Conservation (phyloP, 2,113 vertebrate genomes). For the Speoplatyrhinus poulsoni region DNA sequence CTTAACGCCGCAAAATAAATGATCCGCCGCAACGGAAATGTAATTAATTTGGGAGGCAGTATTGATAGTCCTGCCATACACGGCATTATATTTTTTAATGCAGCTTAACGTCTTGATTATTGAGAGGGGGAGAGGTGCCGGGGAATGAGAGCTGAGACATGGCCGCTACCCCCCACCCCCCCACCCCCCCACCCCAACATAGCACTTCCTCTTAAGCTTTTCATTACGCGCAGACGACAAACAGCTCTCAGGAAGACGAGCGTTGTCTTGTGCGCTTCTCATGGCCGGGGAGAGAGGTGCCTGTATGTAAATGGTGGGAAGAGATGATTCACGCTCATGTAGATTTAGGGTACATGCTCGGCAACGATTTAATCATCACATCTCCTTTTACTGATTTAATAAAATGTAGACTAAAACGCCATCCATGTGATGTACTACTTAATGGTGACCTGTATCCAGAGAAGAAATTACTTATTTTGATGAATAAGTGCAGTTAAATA, state of each 20-base stretch:
- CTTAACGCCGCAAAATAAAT: conserved; percentile 96
- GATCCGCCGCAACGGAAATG: conserved; percentile 98
- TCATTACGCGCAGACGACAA: conserved; percentile 71
- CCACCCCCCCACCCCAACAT: conserved; percentile 37
- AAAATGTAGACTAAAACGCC: neutral
- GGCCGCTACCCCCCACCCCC: conserved; percentile 69
- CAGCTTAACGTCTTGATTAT: conserved; percentile 96
- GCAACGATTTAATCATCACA: conserved; percentile 25
- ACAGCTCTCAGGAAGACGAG: conserved; percentile 57
- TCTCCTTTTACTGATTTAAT: conserved; percentile 4
- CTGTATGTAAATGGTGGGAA: conserved; percentile 21
- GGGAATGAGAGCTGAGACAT: conserved; percentile 55
- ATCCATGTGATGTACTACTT: too few relatives aligned
- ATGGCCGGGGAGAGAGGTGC: conserved; percentile 17
- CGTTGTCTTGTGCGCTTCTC: conserved; percentile 46
- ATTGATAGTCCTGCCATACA: conserved; percentile 99
- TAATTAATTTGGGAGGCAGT: conserved; percentile 99
- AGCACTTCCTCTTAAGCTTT: conserved; percentile 76
- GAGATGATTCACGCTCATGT: conserved; percentile 31
- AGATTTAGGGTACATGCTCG: conserved; percentile 10
- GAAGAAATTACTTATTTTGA: too few relatives aligned
- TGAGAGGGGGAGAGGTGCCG: conserved; percentile 43
- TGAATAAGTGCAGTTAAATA: too few relatives aligned
- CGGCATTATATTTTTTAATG: conserved; percentile 97
- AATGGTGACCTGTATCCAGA: too few relatives aligned